phyloP scores from a whole-genome alignment of 2,888 invertebrate species.

The Eristalis arbustorum region DNA sequence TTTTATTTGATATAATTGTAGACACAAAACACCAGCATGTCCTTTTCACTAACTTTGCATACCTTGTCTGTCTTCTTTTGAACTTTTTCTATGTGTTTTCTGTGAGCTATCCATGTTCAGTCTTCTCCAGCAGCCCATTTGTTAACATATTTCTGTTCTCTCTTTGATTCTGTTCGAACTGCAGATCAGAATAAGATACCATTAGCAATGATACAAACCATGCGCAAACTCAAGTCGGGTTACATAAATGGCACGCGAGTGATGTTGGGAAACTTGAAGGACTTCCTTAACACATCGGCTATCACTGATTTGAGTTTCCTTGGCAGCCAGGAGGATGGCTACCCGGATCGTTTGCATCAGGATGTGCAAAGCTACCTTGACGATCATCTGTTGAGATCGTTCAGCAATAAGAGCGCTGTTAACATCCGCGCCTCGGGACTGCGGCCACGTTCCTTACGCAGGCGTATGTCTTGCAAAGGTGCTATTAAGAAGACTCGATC shows the following conservation, averaged over 20 bases:
- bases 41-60: slow-evolving; percentile 38
- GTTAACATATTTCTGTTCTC: slow-evolving; percentile 10
- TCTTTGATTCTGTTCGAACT: slow-evolving; percentile 71
- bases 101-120: neutral
- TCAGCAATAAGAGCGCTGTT: slow-evolving; percentile 87
- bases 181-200: slow-evolving; percentile 95
- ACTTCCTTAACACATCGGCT: slow-evolving; percentile 98
- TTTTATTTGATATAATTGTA: neutral
- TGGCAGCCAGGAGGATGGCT: slow-evolving; percentile 94
- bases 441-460: slow-evolving; percentile 83
- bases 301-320: slow-evolving; percentile 98
- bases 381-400: slow-evolving; percentile 90
- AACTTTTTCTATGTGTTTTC: slow-evolving; percentile 26
- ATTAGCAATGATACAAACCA: slow-evolving; percentile 96
- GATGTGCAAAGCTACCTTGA: slow-evolving; percentile 93
- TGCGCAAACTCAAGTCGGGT: slow-evolving; percentile 98
- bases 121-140: no score
- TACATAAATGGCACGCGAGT: slow-evolving; percentile 99
- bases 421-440: slow-evolving; percentile 82
- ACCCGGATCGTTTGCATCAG: slow-evolving; percentile 91
- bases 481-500: slow-evolving; percentile 96
- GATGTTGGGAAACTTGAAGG: slow-evolving; percentile 95
- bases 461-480: slow-evolving; percentile 93
- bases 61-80: slow-evolving; percentile 11
- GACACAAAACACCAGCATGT: slow-evolving; percentile 35